Conservation (phyloP, 2,113 vertebrate species). For the Plecotus auritus region DNA sequence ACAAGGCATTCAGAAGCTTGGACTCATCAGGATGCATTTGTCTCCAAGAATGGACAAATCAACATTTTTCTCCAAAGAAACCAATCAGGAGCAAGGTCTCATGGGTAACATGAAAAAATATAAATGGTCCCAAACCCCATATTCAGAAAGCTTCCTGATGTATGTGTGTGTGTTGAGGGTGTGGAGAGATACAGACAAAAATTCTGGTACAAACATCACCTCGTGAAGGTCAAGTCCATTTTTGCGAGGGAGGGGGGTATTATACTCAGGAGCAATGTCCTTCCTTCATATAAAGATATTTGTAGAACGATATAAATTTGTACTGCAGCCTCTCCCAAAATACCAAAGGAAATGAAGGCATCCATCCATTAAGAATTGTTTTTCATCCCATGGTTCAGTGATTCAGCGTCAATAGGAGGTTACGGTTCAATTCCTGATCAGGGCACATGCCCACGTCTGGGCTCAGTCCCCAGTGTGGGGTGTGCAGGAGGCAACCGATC, state of each 20-base stretch:
- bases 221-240: accelerated
- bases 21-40: accelerated
- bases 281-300: not conserved
- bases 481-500: no score
- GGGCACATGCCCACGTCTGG: no score
- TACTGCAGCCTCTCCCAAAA: not conserved
- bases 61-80: not conserved
- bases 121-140: not conserved
- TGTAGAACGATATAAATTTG: not conserved
- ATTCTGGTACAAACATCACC: not conserved
- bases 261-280: not conserved
- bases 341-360: not conserved
- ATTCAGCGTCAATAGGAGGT: no score
- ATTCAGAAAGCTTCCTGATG: not conserved
- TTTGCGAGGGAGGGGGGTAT: not conserved
- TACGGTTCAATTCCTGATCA: no score
- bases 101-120: not conserved
- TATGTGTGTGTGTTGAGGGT: not conserved
- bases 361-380: not conserved
- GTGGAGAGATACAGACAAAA: accelerated
- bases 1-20: accelerated
- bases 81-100: not conserved
- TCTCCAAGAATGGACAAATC: not conserved
- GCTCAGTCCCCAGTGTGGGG: no score
- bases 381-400: not conserved